Conservation (phyloP, 2,113 vertebrate genomes). For the Oryzias javanicus region DNA sequence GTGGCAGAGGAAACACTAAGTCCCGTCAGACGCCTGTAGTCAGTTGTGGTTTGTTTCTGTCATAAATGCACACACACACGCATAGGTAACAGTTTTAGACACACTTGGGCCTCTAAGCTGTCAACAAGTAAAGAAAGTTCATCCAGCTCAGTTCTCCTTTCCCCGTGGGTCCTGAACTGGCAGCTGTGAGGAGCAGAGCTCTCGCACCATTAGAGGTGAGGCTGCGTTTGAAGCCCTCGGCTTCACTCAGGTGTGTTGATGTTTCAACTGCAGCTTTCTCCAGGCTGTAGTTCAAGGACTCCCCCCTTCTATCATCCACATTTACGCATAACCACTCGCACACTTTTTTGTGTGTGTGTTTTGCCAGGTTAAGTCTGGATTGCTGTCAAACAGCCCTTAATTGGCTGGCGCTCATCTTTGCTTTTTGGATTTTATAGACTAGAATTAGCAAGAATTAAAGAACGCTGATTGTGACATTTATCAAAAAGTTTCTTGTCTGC, state of each 20-base stretch:
- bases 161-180: slow-evolving; percentile 62
- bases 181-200: slow-evolving; percentile 41
- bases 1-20: slow-evolving; percentile 50
- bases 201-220: slow-evolving; percentile 54
- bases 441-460: slow-evolving; percentile 1
- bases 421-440: slow-evolving; percentile 18
- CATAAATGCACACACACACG: slow-evolving; percentile 19
- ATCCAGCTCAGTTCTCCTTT: slow-evolving; percentile 58
- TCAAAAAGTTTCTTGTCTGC: slow-evolving; percentile 13
- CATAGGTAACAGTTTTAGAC: slow-evolving; percentile 32
- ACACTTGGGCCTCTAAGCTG: slow-evolving; percentile 57
- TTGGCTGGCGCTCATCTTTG: slow-evolving; percentile 11
- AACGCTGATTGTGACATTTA: slow-evolving; percentile 17
- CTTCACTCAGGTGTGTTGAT: slow-evolving; percentile 52
- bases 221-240: slow-evolving; percentile 47
- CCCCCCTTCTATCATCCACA: slow-evolving; percentile 28
- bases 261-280: slow-evolving; percentile 61
- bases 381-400: slow-evolving; percentile 31
- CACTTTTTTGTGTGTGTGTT: slow-evolving; percentile 39
- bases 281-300: slow-evolving; percentile 64
- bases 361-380: slow-evolving; percentile 33
- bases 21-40: slow-evolving; percentile 48
- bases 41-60: slow-evolving; percentile 53
- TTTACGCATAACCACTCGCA: slow-evolving; percentile 8
- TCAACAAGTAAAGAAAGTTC: slow-evolving; percentile 64